These are phyloP conservation scores for Pristionchus arcanus DNA, from an alignment of 2,888 invertebrate species.

Conservation along the genomic window DNA sequence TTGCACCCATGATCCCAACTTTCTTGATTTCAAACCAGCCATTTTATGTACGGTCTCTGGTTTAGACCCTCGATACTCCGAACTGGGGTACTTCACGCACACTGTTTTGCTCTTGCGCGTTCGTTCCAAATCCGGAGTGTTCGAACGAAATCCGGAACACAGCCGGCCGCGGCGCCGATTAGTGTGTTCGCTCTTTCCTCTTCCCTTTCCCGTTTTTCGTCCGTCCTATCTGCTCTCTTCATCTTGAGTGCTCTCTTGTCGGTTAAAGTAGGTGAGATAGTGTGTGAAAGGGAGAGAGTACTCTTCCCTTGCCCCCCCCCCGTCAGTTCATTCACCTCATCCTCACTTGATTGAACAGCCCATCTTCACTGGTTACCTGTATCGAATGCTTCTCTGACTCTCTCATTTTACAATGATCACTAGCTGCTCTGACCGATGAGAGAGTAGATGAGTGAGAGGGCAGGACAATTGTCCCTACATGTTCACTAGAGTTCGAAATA, in stretches of 20 bases:
- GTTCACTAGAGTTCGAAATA: too few relatives aligned
- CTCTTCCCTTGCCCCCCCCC: neutral
- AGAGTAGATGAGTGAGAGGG: neutral
- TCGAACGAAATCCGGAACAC: conserved; percentile 16
- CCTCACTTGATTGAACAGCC: neutral
- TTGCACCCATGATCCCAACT: too few relatives aligned
- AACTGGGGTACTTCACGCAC: neutral
- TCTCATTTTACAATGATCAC: neutral
- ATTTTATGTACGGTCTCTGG: too few relatives aligned
- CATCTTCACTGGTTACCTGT: neutral
- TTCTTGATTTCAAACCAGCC: too few relatives aligned
- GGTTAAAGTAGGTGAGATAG: neutral
- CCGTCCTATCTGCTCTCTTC: neutral
- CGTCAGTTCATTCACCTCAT: neutral
- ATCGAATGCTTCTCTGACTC: neutral
- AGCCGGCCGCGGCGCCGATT: neutral
- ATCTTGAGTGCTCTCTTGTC: neutral
- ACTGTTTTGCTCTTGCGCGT: neutral
- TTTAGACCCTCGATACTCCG: neutral
- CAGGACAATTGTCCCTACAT: too few relatives aligned
- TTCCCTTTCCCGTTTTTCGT: neutral
- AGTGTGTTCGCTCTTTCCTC: neutral
- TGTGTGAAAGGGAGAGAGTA: neutral
- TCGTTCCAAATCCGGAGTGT: conserved; percentile 2
- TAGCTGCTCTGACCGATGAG: neutral